phyloP scores from a whole-genome alignment of 2,888 invertebrate species.

The Harpagoxenus sublaevis region DNA sequence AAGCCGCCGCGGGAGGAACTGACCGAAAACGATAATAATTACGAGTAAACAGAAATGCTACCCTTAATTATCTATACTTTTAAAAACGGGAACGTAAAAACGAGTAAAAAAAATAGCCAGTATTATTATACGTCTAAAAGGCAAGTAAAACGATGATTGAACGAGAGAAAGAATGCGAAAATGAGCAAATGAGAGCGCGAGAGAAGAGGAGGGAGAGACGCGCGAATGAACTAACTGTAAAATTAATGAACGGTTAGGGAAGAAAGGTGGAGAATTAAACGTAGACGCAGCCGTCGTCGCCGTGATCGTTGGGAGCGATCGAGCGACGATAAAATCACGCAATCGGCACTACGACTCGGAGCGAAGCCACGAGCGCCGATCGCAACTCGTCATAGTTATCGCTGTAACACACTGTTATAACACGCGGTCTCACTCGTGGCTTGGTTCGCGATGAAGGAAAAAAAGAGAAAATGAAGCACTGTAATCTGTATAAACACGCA shows the following conservation, averaged over 20 bases:
- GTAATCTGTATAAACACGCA: slow-evolving; percentile 49
- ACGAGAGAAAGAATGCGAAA: background rate
- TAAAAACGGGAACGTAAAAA: slow-evolving; percentile 64
- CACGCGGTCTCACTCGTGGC: slow-evolving; percentile 61
- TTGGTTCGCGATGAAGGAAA: slow-evolving; percentile 31
- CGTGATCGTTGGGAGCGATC: background rate
- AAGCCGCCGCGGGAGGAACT: slow-evolving; percentile 68
- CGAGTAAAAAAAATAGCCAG: slow-evolving; percentile 81
- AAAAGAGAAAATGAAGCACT: background rate
- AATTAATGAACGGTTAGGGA: slow-evolving; percentile 21
- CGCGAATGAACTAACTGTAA: slow-evolving; percentile 27
- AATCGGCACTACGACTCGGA: background rate
- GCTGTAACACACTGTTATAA: slow-evolving; percentile 1
- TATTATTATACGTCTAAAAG: slow-evolving; percentile 79
- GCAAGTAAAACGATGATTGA: slow-evolving; percentile 43
- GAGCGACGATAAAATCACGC: slow-evolving; percentile 23
- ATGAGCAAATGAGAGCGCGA: slow-evolving; percentile 19
- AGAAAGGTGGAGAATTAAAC: background rate
- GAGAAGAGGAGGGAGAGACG: slow-evolving; percentile 9
- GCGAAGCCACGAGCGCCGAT: slow-evolving; percentile 28
- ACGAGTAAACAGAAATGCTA: slow-evolving; percentile 71
- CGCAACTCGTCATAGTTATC: slow-evolving; percentile 11
- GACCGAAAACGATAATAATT: slow-evolving; percentile 82
- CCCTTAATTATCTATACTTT: slow-evolving; percentile 69
- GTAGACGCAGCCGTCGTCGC: slow-evolving; percentile 7